Conservation (phyloP, 2,797 vertebrate species). For the Semaprochilodus insignis region DNA sequence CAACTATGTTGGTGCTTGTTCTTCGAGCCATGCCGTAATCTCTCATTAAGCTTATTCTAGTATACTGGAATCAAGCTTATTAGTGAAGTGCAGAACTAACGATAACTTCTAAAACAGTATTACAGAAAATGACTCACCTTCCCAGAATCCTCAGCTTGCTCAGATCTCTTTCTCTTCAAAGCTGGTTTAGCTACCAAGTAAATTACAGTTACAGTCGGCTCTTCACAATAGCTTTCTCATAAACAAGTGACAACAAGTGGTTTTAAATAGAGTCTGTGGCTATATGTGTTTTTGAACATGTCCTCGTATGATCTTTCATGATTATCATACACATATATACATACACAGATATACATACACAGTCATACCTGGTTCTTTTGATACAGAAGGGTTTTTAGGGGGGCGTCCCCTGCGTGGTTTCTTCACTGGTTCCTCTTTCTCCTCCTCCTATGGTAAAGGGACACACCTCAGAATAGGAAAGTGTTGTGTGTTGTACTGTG, state of each 20-base stretch:
- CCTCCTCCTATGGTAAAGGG: conserved; percentile 52
- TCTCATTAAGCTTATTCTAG: too few relatives aligned
- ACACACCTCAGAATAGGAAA: background rate
- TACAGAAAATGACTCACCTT: conserved; percentile 63
- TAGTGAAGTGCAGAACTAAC: too few relatives aligned
- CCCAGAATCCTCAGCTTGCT: conserved; percentile 65
- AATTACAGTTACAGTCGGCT: background rate
- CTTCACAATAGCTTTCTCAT: too few relatives aligned
- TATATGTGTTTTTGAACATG: background rate
- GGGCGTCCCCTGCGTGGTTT: conserved; percentile 74
- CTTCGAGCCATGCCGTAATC: too few relatives aligned
- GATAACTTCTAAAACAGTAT: background rate
- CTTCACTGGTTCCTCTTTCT: conserved; percentile 64
- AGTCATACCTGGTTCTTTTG: conserved; percentile 72
- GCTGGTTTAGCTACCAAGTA: conserved; percentile 67
- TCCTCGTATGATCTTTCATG: too few relatives aligned
- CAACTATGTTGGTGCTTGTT: too few relatives aligned
- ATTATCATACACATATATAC: background rate
- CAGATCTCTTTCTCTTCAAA: conserved; percentile 71
- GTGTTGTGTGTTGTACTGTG: background rate
- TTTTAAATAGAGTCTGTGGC: too few relatives aligned
- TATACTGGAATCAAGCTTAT: too few relatives aligned
- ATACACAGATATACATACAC: too few relatives aligned
- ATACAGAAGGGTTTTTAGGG: conserved; percentile 59
- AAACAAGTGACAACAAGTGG: too few relatives aligned